These are phyloP conservation scores for Geococcyx californianus DNA, from an alignment of 2,113 vertebrate genomes.

Conservation along the genomic window DNA sequence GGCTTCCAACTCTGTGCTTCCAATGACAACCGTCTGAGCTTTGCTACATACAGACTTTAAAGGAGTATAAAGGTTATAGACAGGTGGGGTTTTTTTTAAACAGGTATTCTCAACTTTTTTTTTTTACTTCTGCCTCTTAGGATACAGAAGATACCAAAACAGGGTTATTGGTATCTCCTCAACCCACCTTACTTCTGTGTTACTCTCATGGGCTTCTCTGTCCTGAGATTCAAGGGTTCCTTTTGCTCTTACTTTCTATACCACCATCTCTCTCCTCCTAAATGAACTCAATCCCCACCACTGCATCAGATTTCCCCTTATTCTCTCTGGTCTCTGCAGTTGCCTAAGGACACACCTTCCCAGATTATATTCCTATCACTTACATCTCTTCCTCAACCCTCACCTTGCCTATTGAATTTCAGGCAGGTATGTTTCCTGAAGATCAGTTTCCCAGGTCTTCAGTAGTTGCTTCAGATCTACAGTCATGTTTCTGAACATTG, in stretches of 20 bases:
- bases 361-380: background rate
- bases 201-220: background rate
- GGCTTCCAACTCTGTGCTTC: too few relatives aligned
- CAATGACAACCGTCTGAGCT: too few relatives aligned
- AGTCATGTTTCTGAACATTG: background rate
- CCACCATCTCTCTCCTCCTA: background rate
- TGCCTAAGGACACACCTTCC: background rate
- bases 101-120: background rate
- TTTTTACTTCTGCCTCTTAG: background rate
- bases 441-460: background rate
- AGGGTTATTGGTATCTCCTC: background rate
- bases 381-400: background rate
- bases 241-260: background rate
- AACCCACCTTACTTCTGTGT: background rate
- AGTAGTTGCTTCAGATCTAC: background rate
- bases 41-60: too few relatives aligned
- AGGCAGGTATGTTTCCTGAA: background rate
- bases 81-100: background rate
- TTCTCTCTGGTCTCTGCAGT: background rate
- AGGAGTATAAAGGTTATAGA: background rate
- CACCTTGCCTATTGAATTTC: background rate
- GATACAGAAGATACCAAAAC: background rate
- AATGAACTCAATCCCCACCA: background rate
- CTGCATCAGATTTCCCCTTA: background rate
- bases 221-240: background rate